Percentiles rank a stretch among this genome's conserved stretches.
phyloP scores from a whole-genome alignment of 2,888 invertebrate species.

The Leistus spinibarbis region DNA sequence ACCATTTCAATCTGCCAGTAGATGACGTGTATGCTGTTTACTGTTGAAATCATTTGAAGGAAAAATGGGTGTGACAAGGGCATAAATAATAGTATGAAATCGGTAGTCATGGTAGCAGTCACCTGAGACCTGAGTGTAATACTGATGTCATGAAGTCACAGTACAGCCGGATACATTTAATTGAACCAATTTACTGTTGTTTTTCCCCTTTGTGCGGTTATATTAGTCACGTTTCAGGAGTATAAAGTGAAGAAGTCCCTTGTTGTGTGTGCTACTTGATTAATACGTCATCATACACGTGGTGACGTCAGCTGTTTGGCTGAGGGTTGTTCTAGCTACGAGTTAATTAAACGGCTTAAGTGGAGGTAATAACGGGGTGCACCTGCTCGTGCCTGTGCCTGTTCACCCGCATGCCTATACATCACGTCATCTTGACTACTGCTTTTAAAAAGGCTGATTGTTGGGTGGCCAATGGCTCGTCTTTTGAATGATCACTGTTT shows the following conservation, averaged over 20 bases:
- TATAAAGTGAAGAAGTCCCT: not conserved
- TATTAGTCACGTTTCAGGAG: not conserved
- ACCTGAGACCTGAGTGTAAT: not conserved
- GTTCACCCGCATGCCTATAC: conserved; percentile 20
- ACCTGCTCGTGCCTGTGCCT: conserved; percentile 7
- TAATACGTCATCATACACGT: conserved; percentile 18
- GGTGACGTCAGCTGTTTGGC: conserved; percentile 24
- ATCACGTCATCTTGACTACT: conserved; percentile 7
- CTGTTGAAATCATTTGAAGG: no score
- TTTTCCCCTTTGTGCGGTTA: conserved; percentile 2
- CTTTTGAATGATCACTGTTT: not conserved
- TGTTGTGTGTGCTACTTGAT: not conserved
- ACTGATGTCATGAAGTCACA: not conserved
- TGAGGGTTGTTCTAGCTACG: conserved; percentile 24
- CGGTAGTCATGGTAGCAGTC: not conserved
- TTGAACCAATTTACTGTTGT: conserved; percentile 30
- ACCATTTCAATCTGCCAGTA: no score
- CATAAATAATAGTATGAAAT: no score
- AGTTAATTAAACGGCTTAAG: conserved; percentile 23
- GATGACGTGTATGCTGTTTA: no score
- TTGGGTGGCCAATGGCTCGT: not conserved
- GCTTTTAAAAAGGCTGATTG: not conserved
- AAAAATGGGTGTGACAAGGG: no score
- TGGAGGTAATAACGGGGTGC: conserved; percentile 25
- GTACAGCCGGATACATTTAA: conserved; percentile 33